Evolutionary conservation across 1,140 invertebrate species (phyloP).

Genomic region (Reticulitermes speratus): DNA sequence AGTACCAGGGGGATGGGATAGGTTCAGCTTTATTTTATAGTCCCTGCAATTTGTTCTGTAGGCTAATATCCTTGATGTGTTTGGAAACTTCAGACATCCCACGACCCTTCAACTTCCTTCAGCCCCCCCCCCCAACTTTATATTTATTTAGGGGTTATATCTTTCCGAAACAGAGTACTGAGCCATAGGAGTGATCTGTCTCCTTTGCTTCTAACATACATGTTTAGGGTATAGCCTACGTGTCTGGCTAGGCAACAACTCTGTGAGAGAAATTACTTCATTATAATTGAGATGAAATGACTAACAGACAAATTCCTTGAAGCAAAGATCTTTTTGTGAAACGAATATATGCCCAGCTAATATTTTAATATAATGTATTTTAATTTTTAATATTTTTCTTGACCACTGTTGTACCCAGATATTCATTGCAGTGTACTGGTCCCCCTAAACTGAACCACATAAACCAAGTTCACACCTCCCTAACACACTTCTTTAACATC

Average conservation of each 20-base stretch:
- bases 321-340: too few relatives aligned
- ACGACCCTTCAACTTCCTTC: not conserved
- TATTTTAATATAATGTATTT: too few relatives aligned
- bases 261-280: too few relatives aligned
- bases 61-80: conserved; percentile 35
- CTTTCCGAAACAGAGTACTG: not conserved
- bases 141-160: conserved; percentile 14
- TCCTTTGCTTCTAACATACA: not conserved
- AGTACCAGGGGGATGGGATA: not conserved
- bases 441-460: too few relatives aligned
- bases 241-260: not conserved
- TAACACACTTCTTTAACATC: too few relatives aligned
- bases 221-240: not conserved
- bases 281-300: too few relatives aligned
- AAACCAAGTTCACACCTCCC: too few relatives aligned
- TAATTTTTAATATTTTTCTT: too few relatives aligned
- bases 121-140: not conserved
- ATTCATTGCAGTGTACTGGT: too few relatives aligned
- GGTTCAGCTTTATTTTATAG: conserved; percentile 28
- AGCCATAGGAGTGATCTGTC: not conserved
- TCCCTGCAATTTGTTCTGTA: conserved; percentile 33
- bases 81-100: conserved; percentile 25
- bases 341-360: too few relatives aligned
- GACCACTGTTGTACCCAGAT: too few relatives aligned
- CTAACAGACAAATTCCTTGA: too few relatives aligned